Conservation (phyloP, 2,113 vertebrate species). For the Dryoscopus gambensis region DNA sequence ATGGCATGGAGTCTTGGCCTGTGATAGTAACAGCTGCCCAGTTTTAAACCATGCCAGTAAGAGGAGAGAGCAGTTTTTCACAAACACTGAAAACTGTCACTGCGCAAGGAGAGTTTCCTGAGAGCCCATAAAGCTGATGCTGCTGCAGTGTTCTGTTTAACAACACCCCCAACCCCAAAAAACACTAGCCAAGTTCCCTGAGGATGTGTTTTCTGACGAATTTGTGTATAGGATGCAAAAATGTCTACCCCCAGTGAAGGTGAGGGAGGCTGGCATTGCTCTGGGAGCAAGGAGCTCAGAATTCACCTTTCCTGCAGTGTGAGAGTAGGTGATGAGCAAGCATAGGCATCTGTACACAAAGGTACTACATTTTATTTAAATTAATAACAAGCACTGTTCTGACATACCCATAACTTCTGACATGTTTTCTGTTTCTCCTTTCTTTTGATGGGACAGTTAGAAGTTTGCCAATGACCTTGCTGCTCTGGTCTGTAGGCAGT, state of each 20-base stretch:
- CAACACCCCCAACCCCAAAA: background rate
- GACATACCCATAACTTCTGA: background rate
- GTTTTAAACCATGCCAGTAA: background rate
- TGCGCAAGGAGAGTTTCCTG: background rate
- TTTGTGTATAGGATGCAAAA: background rate
- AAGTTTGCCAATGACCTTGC: background rate
- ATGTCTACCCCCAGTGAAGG: background rate
- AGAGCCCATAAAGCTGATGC: background rate
- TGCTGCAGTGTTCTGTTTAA: background rate
- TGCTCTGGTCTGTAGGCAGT: background rate
- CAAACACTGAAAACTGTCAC: background rate
- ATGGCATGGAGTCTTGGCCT: background rate
- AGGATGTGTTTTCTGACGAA: background rate
- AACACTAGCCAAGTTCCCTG: background rate
- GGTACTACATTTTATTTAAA: background rate
- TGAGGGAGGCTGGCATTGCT: background rate
- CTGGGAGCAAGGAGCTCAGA: background rate
- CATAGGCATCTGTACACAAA: background rate
- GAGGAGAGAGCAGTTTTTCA: background rate
- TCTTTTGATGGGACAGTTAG: background rate
- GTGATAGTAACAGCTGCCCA: background rate
- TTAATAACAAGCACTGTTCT: background rate
- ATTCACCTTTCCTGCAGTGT: background rate
- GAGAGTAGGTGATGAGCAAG: background rate
- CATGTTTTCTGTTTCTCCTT: background rate